These are phyloP conservation scores for Acrocephalus scirpaceus DNA, from an alignment of 2,797 vertebrate genomes.

Conservation along the genomic window DNA sequence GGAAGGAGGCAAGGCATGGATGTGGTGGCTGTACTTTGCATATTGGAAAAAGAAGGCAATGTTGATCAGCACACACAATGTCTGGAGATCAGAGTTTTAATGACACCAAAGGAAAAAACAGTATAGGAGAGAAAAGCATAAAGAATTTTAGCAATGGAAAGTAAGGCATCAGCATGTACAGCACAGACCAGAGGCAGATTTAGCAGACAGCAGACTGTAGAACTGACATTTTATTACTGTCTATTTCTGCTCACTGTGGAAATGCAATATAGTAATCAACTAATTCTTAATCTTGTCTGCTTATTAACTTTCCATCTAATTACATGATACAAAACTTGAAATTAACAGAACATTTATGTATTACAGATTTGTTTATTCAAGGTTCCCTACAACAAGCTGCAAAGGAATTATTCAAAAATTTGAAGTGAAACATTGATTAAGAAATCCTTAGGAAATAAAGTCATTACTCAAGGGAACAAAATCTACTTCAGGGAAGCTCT, in stretches of 20 bases:
- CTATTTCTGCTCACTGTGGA: neutral
- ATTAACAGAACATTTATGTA: constrained; percentile 8
- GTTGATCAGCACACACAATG: neutral
- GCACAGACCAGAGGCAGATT: neutral
- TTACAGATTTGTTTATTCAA: constrained; percentile 27
- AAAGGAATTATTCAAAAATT: neutral
- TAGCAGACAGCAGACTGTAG: neutral
- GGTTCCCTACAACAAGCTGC: neutral
- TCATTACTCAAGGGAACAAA: constrained; percentile 5
- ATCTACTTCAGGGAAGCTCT: constrained; percentile 1
- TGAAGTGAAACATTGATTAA: constrained; percentile 15
- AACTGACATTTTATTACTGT: neutral
- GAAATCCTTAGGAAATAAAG: constrained; percentile 39
- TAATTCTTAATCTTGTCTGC: constrained; percentile 1
- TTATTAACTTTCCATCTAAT: constrained; percentile 43
- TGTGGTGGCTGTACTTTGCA: neutral
- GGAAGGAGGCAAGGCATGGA: neutral
- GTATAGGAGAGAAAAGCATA: neutral
- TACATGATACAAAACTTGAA: neutral
- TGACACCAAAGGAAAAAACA: neutral
- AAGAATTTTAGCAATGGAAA: neutral
- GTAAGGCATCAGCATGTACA: neutral
- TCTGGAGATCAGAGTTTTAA: neutral
- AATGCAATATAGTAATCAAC: neutral
- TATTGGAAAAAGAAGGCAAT: neutral